Conservation (phyloP, 2,113 vertebrate species). For the human (Homo sapiens) region GRCh38 chr7:95906501-95907000, state of each 20-base stretch:
- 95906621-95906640: neutral
- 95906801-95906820: neutral
- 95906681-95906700: neutral
- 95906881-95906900: neutral
- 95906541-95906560: neutral
- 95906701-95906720: neutral
- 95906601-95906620: neutral
- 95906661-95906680: neutral
- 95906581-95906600: neutral
- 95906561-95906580: neutral
- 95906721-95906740: neutral
- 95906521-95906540: neutral
- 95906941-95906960: constrained; percentile 58
- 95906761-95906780: neutral
- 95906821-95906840: neutral
- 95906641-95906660: neutral
- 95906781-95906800: neutral
- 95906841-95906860: neutral
- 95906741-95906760: neutral
- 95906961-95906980: constrained; percentile 70
- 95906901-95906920: constrained; percentile 35
- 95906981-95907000: constrained; percentile 73
- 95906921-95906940: constrained; percentile 64
- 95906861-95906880: neutral
- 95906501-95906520: neutral